phyloP scores from a whole-genome alignment of 2,888 invertebrate genomes.

The Nomada fucata region DNA sequence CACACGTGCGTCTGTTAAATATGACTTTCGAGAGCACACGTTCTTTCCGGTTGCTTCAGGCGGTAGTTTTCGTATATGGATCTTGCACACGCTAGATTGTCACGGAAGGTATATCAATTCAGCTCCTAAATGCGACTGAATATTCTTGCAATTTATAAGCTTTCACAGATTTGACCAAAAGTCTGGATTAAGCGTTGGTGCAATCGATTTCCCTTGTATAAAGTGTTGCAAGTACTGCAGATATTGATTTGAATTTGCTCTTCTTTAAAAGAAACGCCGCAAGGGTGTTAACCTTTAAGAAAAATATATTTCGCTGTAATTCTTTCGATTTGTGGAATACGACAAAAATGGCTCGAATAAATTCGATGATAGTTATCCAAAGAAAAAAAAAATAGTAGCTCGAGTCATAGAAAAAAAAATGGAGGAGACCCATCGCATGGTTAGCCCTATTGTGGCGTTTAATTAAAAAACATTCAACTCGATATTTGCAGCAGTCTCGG shows the following conservation, averaged over 20 bases:
- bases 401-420: no score
- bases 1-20: conserved; percentile 59
- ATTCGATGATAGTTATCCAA: no score
- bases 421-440: no score
- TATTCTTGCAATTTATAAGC: conserved; percentile 7
- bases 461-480: no score
- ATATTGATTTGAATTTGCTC: background rate
- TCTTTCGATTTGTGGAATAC: no score
- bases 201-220: background rate
- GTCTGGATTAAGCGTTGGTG: background rate
- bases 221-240: background rate
- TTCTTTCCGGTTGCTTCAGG: background rate
- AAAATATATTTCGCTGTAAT: no score
- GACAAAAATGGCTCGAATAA: no score
- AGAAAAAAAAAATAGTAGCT: no score
- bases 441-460: no score
- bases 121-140: conserved; percentile 1
- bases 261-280: no score
- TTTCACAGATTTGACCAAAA: background rate
- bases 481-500: no score
- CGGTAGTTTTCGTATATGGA: conserved; percentile 20
- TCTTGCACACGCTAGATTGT: conserved; percentile 8
- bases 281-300: no score
- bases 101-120: background rate
- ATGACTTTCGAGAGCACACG: conserved; percentile 42